A percentile compares a stretch with the other conserved stretches of the same genome.
phyloP scores from a whole-genome alignment of 1,140 invertebrate species.

The Mizuhopecten yessoensis region DNA sequence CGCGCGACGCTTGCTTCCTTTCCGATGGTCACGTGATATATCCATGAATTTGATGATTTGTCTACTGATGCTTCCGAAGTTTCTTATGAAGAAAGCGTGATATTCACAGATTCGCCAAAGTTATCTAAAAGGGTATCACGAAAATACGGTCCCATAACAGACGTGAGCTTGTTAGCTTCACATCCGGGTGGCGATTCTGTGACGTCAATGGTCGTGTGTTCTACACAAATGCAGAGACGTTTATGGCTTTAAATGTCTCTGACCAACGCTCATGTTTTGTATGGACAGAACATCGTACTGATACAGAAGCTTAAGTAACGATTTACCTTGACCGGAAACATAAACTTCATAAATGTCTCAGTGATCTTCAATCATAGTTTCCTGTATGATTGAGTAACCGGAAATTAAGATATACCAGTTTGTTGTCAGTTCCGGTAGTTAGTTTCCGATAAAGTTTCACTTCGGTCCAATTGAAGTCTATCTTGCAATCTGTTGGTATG shows the following conservation, averaged over 20 bases:
- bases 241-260: no score
- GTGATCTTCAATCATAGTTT: background rate
- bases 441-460: background rate
- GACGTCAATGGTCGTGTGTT: background rate
- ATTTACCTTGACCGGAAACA: conserved; percentile 13
- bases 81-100: background rate
- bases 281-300: background rate
- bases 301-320: background rate
- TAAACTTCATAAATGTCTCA: background rate
- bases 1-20: background rate
- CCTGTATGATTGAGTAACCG: background rate
- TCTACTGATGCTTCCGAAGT: background rate
- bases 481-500: background rate
- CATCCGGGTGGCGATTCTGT: background rate
- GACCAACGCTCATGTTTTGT: background rate
- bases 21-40: background rate
- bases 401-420: background rate
- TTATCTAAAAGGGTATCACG: background rate
- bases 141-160: background rate
- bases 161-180: background rate
- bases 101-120: background rate
- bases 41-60: background rate
- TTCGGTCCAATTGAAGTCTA: background rate
- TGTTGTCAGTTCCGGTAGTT: background rate
- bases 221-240: no score